Evolutionary conservation across 2,797 vertebrate species (phyloP).

Genomic region (Cyclura pinguis): DNA sequence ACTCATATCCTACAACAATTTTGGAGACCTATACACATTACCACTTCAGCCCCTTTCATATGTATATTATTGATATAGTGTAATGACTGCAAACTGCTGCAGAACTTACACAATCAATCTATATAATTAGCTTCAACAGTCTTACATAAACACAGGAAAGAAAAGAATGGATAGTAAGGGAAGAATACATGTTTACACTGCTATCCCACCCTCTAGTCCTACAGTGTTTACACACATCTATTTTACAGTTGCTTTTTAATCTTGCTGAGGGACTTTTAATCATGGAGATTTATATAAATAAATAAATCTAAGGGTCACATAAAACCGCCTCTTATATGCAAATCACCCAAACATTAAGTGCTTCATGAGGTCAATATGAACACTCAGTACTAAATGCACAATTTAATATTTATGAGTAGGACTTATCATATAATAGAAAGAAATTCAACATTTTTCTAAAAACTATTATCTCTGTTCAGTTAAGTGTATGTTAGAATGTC

Average conservation of each 20-base stretch:
- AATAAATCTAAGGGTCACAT: background rate
- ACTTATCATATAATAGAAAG: background rate
- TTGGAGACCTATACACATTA: background rate
- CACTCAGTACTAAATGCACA: background rate
- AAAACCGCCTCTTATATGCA: background rate
- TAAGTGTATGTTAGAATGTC: background rate
- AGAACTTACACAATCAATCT: background rate
- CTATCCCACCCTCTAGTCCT: background rate
- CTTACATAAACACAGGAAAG: background rate
- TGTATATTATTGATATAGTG: background rate
- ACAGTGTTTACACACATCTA: background rate
- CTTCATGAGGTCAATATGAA: background rate
- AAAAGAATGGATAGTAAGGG: background rate
- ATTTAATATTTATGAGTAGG: constrained; percentile 16
- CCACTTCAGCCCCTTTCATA: background rate
- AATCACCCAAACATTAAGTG: constrained; percentile 2
- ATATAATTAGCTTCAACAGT: background rate
- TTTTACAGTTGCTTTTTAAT: constrained; percentile 19
- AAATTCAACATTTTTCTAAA: background rate
- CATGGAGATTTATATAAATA: constrained; percentile 2
- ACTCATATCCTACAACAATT: background rate
- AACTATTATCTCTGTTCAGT: background rate
- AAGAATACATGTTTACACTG: background rate
- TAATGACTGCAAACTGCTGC: background rate
- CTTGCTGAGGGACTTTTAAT: constrained; percentile 3